Evolutionary conservation across 2,797 vertebrate species (phyloP).

Genomic region (Alca torda): DNA sequence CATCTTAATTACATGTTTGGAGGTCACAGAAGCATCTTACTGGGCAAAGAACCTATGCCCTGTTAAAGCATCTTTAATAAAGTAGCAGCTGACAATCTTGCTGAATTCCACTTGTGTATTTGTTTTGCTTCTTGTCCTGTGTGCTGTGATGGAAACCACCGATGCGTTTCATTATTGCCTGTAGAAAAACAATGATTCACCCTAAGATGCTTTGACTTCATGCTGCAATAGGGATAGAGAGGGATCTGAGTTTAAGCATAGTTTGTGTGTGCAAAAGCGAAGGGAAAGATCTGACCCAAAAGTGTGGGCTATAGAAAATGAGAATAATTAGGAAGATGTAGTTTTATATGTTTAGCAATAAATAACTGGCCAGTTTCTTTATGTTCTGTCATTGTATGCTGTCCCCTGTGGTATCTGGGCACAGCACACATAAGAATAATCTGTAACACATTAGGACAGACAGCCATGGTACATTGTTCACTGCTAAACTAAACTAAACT

Average conservation of each 20-base stretch:
- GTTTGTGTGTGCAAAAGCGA: background rate
- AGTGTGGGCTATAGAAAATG: background rate
- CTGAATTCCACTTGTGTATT: background rate
- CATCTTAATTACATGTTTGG: background rate
- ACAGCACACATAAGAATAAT: background rate
- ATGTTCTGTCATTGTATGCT: rapidly evolving
- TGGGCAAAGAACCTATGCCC: background rate
- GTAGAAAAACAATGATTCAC: background rate
- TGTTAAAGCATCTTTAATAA: background rate
- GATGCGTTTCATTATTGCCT: background rate
- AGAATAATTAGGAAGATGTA: background rate
- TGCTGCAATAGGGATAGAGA: background rate
- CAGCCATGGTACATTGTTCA: background rate
- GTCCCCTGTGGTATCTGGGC: background rate
- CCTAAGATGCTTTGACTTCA: background rate
- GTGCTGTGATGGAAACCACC: background rate
- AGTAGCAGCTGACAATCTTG: background rate
- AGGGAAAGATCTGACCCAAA: background rate
- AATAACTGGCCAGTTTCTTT: background rate
- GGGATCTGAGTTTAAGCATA: background rate
- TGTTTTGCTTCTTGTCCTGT: background rate
- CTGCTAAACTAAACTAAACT: background rate
- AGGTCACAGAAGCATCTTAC: background rate
- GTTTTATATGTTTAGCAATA: background rate
- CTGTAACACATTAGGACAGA: background rate